A percentile compares a stretch with the other conserved stretches of the same genome.
These are phyloP conservation scores for Panonychus citri DNA, from an alignment of 1,140 invertebrate species.

Conservation along the genomic window DNA sequence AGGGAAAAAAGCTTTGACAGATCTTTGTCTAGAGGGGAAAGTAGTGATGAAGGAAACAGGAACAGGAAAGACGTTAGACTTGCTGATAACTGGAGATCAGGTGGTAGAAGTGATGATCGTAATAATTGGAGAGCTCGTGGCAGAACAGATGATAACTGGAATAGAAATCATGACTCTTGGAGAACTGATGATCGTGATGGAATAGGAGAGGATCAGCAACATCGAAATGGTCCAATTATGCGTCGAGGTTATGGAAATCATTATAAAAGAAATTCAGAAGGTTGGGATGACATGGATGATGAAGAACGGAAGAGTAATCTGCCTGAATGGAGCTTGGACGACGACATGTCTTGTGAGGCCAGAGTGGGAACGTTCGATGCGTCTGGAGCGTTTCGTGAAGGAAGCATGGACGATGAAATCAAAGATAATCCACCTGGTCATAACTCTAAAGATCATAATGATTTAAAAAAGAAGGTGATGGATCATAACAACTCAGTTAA, in stretches of 20 bases:
- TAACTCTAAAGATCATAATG: no score
- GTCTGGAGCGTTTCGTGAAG: conserved; percentile 42
- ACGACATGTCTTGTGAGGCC: conserved; percentile 30
- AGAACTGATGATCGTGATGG: conserved; percentile 4
- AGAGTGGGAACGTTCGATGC: conserved; percentile 58
- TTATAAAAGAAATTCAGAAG: neutral
- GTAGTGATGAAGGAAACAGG: neutral
- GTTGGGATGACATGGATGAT: conserved; percentile 8
- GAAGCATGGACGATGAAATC: neutral
- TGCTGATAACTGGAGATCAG: conserved; percentile 2
- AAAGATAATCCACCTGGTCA: neutral
- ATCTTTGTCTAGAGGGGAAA: conserved; percentile 3
- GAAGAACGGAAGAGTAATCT: conserved; percentile 16
- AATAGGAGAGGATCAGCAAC: neutral
- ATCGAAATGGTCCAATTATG: neutral
- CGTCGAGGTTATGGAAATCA: neutral
- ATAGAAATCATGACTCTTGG: conserved; percentile 2
- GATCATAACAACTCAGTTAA: no score
- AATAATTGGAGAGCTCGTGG: neutral
- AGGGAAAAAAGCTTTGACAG: conserved; percentile 15
- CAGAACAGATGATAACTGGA: neutral
- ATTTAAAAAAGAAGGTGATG: no score
- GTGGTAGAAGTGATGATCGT: conserved; percentile 1
- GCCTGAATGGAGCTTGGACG: conserved; percentile 26
- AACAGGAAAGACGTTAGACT: neutral